phyloP scores from a whole-genome alignment of 1,140 invertebrate species.

The Drosophila pseudoananassae region DNA sequence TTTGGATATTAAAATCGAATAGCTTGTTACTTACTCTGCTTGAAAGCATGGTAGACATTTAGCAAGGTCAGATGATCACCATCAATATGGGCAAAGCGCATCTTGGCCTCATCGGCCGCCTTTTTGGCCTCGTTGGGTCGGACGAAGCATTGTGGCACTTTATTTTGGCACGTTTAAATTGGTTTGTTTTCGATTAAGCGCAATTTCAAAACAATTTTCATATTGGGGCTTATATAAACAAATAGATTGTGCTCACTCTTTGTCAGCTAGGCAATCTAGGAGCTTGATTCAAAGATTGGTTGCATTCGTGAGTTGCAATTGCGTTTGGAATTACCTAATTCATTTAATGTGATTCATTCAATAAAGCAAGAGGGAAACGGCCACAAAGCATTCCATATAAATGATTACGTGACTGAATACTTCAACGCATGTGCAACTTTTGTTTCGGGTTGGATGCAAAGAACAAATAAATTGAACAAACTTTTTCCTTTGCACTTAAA shows the following conservation, averaged over 20 bases:
- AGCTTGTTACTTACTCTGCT: constrained; percentile 94
- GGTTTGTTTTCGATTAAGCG: constrained; percentile 71
- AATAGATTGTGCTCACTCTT: constrained; percentile 73
- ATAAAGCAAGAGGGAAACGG: not conserved
- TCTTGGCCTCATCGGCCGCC: constrained; percentile 99
- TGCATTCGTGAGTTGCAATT: constrained; percentile 81
- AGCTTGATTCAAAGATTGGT: constrained; percentile 74
- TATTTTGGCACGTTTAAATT: constrained; percentile 69
- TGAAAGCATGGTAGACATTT: constrained; percentile 99
- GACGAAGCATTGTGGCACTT: constrained; percentile 99
- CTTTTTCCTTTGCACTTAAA: constrained; percentile 71
- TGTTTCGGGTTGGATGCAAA: constrained; percentile 82
- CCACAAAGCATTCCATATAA: constrained; percentile 44
- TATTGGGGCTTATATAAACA: constrained; percentile 54
- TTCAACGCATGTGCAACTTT: constrained; percentile 72
- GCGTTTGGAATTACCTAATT: constrained; percentile 33
- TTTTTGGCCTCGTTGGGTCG: constrained; percentile 99
- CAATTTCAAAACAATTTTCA: constrained; percentile 60
- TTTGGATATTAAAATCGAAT: no score
- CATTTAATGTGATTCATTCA: not conserved
- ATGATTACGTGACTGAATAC: constrained; percentile 42
- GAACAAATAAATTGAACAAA: constrained; percentile 82
- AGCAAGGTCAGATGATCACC: constrained; percentile 99
- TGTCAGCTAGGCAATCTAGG: constrained; percentile 77
- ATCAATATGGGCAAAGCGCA: constrained; percentile 99